A percentile compares a stretch with the other conserved stretches of the same genome.
Evolutionary conservation across 53 echinoderm and acorn worm genomes (phyloP).

Genomic region (Patiria pectinifera): DNA sequence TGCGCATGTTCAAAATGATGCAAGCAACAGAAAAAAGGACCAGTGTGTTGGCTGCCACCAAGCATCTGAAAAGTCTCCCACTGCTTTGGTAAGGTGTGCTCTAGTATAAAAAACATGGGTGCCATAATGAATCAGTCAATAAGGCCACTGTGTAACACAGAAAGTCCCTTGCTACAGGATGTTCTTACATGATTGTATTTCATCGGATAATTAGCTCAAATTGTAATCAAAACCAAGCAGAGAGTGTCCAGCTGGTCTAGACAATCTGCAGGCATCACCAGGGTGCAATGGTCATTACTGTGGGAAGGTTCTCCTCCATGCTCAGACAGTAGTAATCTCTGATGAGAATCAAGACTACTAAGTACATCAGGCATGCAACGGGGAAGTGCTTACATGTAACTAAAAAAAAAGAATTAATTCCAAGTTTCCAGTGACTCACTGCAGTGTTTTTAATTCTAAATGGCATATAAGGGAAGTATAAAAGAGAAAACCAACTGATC

Average conservation of each 20-base stretch:
- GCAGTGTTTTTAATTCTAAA: no score
- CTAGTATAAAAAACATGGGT: background rate
- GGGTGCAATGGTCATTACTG: conserved; percentile 21
- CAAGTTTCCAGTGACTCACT: no score
- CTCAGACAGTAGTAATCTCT: background rate
- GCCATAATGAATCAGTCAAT: background rate
- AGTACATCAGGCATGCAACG: no score
- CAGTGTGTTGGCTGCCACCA: background rate
- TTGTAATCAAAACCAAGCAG: conserved; percentile 13
- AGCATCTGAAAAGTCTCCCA: background rate
- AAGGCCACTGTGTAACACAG: background rate
- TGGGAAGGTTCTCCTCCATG: conserved; percentile 14
- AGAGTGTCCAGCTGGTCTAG: conserved; percentile 33
- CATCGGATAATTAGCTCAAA: conserved; percentile 25
- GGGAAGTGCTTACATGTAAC: no score
- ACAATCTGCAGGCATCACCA: conserved; percentile 6
- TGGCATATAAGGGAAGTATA: no score
- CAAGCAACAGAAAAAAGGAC: no score
- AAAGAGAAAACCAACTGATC: no score
- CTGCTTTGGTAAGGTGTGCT: background rate
- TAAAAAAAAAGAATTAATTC: no score
- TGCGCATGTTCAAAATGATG: no score
- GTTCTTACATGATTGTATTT: background rate
- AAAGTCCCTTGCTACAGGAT: background rate
- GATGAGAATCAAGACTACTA: background rate